A percentile compares a stretch with the other conserved stretches of the same genome.
Conservation (phyloP, 2,113 vertebrate species). For the Arizona elegans region DNA sequence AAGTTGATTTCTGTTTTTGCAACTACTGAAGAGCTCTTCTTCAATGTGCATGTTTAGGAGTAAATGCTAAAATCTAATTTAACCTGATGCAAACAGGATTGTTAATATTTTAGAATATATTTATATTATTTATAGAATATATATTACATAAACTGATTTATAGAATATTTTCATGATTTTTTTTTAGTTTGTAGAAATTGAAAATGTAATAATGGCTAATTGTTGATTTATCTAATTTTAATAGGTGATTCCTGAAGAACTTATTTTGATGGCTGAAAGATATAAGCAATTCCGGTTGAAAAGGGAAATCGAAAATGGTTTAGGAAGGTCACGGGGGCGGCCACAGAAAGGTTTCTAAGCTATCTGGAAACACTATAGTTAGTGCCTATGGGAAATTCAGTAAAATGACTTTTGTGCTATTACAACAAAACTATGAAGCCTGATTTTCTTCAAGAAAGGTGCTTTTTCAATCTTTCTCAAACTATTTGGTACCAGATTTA, state of each 20-base stretch:
- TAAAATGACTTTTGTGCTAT: background rate
- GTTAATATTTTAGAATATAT: background rate
- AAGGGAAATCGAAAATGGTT: slow-evolving; percentile 73
- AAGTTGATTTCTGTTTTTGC: background rate
- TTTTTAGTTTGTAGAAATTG: background rate
- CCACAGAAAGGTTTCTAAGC: slow-evolving; percentile 38
- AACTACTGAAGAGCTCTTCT: background rate
- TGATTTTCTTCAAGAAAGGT: background rate
- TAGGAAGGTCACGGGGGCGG: slow-evolving; percentile 46
- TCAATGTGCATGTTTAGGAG: background rate
- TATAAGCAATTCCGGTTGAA: slow-evolving; percentile 77
- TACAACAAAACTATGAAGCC: background rate
- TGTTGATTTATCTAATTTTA: slow-evolving; percentile 30
- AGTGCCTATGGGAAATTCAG: background rate
- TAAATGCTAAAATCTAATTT: background rate
- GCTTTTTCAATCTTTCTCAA: background rate
- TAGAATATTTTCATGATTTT: background rate
- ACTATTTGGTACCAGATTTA: background rate
- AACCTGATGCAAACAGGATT: background rate
- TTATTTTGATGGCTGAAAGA: slow-evolving; percentile 86
- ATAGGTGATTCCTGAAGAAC: slow-evolving; percentile 83
- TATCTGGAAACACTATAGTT: slow-evolving; percentile 16
- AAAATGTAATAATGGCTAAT: background rate
- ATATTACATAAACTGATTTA: background rate
- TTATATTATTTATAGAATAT: background rate